Percentiles rank a stretch among this genome's conserved stretches.
phyloP scores from a whole-genome alignment of 2,888 invertebrate genomes.

The Sarcophaga carnaria region DNA sequence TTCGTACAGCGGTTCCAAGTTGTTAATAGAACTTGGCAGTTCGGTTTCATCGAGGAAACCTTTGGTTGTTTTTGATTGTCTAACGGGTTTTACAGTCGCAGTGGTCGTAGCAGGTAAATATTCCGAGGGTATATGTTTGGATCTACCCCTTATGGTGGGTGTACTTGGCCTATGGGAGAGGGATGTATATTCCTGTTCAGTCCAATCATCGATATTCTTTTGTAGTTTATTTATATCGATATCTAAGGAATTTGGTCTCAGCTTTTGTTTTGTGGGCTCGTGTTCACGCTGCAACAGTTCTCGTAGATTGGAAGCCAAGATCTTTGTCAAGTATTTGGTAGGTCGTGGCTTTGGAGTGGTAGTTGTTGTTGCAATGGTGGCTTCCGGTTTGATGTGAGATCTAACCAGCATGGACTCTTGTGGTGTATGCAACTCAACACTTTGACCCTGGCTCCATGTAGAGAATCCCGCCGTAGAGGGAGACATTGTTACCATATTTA shows the following conservation, averaged over 20 bases:
- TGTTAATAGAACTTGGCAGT: slow-evolving; percentile 76
- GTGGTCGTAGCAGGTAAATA: slow-evolving; percentile 86
- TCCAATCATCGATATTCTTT: slow-evolving; percentile 93
- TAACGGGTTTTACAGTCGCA: slow-evolving; percentile 77
- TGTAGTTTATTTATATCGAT: slow-evolving; percentile 89
- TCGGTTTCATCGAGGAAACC: slow-evolving; percentile 71
- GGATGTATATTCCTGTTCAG: slow-evolving; percentile 87
- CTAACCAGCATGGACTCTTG: slow-evolving; percentile 82
- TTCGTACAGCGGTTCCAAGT: slow-evolving; percentile 75
- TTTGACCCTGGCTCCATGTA: slow-evolving; percentile 76
- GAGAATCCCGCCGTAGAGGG: slow-evolving; percentile 76
- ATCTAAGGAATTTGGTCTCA: slow-evolving; percentile 70
- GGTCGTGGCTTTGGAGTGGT: slow-evolving; percentile 75
- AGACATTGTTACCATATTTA: slow-evolving; percentile 55
- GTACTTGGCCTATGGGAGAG: slow-evolving; percentile 83
- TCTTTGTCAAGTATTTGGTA: slow-evolving; percentile 79
- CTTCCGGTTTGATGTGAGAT: slow-evolving; percentile 76
- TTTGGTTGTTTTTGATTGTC: slow-evolving; percentile 76
- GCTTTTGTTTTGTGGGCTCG: slow-evolving; percentile 73
- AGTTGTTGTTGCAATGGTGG: slow-evolving; percentile 72
- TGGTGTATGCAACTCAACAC: slow-evolving; percentile 83
- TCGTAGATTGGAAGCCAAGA: slow-evolving; percentile 82
- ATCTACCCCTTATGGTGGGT: slow-evolving; percentile 84
- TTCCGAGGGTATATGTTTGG: slow-evolving; percentile 90
- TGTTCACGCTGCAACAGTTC: slow-evolving; percentile 83